A percentile compares a stretch with the other conserved stretches of the same genome.
phyloP scores from a whole-genome alignment of 2,888 invertebrate genomes.

The Allolobophora icterica region DNA sequence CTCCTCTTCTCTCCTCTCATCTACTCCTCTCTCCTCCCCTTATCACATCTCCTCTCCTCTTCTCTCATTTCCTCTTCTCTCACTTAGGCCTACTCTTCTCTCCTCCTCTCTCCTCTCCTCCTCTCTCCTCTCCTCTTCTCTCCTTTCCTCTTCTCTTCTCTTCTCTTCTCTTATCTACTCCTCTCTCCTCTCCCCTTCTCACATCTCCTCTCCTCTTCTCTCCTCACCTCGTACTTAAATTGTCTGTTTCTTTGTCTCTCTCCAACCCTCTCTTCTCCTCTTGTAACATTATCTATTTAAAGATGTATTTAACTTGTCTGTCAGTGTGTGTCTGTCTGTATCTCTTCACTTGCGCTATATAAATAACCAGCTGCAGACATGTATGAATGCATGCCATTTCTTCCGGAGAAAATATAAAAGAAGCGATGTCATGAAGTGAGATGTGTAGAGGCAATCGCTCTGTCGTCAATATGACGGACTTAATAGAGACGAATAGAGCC shows the following conservation, averaged over 20 bases:
- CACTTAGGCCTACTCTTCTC: no score
- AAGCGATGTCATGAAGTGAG: neutral
- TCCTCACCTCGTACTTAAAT: no score
- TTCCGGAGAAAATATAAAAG: neutral
- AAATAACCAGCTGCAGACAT: neutral
- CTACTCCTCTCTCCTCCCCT: neutral
- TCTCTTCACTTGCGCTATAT: neutral
- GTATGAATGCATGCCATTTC: neutral
- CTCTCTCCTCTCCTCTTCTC: neutral
- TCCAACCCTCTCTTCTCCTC: no score
- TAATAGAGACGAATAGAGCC: slow-evolving; percentile 9
- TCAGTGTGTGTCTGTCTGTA: neutral
- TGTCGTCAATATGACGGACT: neutral
- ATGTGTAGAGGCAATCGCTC: neutral
- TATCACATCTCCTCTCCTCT: neutral
- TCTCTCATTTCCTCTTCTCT: neutral
- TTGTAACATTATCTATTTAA: no score
- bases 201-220: neutral
- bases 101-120: neutral
- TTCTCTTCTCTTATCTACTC: no score
- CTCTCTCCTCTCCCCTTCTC: neutral
- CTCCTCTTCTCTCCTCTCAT: neutral
- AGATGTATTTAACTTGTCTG: neutral
- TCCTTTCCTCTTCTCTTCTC: no score
- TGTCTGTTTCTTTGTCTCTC: neutral